A percentile compares a stretch with the other conserved stretches of the same genome.
Conservation (phyloP, 2,888 invertebrate genomes). For the Prosopocoilus inquinatus region DNA sequence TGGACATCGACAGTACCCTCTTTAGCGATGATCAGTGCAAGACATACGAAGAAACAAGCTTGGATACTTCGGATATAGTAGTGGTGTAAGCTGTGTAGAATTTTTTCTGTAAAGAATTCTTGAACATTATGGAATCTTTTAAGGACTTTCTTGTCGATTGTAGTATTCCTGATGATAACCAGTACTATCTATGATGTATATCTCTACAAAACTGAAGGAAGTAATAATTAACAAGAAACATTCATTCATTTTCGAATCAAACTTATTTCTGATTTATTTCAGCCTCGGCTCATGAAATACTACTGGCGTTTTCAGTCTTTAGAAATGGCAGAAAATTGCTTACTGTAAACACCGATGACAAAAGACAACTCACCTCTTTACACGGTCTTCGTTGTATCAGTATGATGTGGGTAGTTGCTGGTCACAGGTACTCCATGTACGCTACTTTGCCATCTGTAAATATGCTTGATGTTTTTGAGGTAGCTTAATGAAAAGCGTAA, state of each 20-base stretch:
- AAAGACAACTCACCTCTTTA: slow-evolving; percentile 46
- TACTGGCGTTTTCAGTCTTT: slow-evolving; percentile 47
- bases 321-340: slow-evolving; percentile 49
- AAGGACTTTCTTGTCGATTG: neutral
- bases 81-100: neutral
- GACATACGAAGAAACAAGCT: neutral
- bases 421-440: slow-evolving; percentile 36
- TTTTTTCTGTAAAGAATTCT: too few species aligned
- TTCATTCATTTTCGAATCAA: too few species aligned
- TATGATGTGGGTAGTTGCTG: slow-evolving; percentile 52
- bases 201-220: neutral
- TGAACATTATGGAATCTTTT: neutral
- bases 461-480: slow-evolving; percentile 2
- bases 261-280: too few species aligned
- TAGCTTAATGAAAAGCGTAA: neutral
- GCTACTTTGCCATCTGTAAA: slow-evolving; percentile 3
- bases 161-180: neutral
- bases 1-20: neutral
- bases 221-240: neutral
- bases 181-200: neutral
- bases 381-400: slow-evolving; percentile 51
- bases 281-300: slow-evolving; percentile 23
- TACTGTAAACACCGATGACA: slow-evolving; percentile 37
- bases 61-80: neutral
- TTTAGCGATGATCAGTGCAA: neutral